Evolutionary conservation across 2,113 vertebrate species (phyloP), one percentile per base, ranked within the genome.

Genomic region (Hypocryptadius cinnamomeus): DNA sequence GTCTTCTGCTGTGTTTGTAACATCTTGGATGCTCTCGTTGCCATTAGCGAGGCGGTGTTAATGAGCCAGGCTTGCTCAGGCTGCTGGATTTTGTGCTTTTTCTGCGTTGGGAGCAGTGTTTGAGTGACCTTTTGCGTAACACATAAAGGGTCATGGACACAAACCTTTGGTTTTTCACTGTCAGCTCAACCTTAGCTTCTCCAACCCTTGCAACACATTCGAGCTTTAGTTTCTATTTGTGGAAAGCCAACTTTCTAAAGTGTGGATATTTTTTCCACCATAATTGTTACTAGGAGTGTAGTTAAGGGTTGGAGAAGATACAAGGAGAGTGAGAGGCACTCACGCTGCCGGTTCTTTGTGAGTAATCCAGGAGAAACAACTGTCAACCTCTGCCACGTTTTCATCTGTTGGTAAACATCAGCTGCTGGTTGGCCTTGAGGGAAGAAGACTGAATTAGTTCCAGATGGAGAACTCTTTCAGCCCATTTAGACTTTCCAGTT

Each of bases 391-490:
- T 95, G 96, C 94, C 93, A 96, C 92, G 87, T 96, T 95, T 95
- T 44, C 95, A 84, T 87, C 91, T 96, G n/a, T 96, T 94, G 90
- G 90, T 96, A 95, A 96, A 96, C 94, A 96, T 88, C 91, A 81
- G 92, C 95, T 85, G 93, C 69, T 44, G 79, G 44, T 71, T 90
- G 68, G 85, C 74, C 83, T 91, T 79, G 28, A 71, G 93, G 82
- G 94, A 93, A 82, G 56, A 73, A 39, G 85, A 35, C 30, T 56
- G 40, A 94, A 95, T 94, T 91, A 93, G 72, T 88, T 93, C 93
- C 95, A 96, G 91, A 91, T 95, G 94, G 79, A 83, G 72, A 93
- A 53, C 37, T 89, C 60, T 74, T 53, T 68, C 79, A 92, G 95
- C 60, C 69, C 63, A 20, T 74, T 84, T 95, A 72, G 85, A 28